Base-by-base conservation (phyloP, 2,113 vertebrate genomes). In the Suncus etruscus region DNA sequence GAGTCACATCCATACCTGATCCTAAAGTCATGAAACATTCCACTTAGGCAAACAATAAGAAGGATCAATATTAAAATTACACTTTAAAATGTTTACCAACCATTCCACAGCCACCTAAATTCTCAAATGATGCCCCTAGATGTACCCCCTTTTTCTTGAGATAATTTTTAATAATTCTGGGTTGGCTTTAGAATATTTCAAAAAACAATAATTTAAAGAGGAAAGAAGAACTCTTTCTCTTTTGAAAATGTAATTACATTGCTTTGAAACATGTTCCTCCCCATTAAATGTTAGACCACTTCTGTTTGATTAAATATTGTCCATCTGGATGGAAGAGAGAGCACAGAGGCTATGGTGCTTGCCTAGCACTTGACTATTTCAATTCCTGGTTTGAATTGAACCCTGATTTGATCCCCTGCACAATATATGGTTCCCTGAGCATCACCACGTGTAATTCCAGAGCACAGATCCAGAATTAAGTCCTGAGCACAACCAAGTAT, bases 171-270 rank as follows among this genome's bases (percentile, higher is more conserved):
- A 79, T 86, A 39, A 82, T 24, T 68, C 87, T 65, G 85, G 74
- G 18, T 51, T 78, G 51, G 48, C 74, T 93, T 50, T 18, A 51
- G n/a, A 74, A 29, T 27, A 76, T 45, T 58, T 77, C 54, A 83
- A 94, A 84, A 82, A 39, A 29, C 88, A 88, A 76, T 48, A 90
- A 81, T 82, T 14, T 47, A 94, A 78, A 69, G 8, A 80, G 9
- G 9, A 7, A 47, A 82, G 10, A 63, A 83, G 1, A 24, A 83
- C 16, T 39, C 39, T 58, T 32, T 87, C 32, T 92, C 48, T 91
- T n/a, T 91, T 73, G 16, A 72, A 87, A 90, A 82, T 78, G 7
- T 70, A 78, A 68, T n/a, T 45, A 32, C 82, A 92, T 61, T 74
- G n/a, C 80, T 87, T 51, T 84, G n/a, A 84, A 93, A 24, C 48